Evolutionary conservation across 2,113 vertebrate genomes (phyloP).

Genomic region (Melanerpes aurifrons): DNA sequence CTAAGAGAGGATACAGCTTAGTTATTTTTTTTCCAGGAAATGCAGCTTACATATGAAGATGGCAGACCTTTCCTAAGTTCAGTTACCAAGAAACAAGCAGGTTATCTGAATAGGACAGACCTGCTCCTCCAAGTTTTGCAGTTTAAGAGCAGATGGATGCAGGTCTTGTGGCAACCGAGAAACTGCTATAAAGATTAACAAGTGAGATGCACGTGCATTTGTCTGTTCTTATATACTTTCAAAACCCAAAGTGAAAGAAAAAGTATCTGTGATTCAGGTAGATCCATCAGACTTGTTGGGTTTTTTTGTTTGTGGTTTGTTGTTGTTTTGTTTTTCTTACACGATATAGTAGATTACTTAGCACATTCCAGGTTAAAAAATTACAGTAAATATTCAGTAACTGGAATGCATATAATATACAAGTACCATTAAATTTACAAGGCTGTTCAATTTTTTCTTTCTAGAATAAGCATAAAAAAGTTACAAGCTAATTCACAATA

Average conservation of each 20-base stretch:
- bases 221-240: background rate
- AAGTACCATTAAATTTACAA: slow-evolving; percentile 75
- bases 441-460: slow-evolving; percentile 60
- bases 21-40: background rate
- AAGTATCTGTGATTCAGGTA: slow-evolving; percentile 61
- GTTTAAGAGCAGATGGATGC: background rate
- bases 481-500: slow-evolving; percentile 77
- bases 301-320: background rate
- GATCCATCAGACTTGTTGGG: background rate
- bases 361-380: slow-evolving; percentile 69
- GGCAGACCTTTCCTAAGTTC: background rate
- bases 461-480: slow-evolving; percentile 79
- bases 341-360: slow-evolving; percentile 67
- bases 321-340: background rate
- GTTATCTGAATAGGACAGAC: background rate
- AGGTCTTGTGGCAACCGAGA: background rate
- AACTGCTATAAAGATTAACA: background rate
- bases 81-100: background rate
- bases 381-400: slow-evolving; percentile 76
- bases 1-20: background rate
- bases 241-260: background rate
- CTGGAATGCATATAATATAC: slow-evolving; percentile 77
- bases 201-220: background rate
- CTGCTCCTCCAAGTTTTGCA: background rate
- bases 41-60: background rate